Percentiles rank a stretch among this genome's conserved stretches.
Evolutionary conservation across 2,797 vertebrate species (phyloP).

Genomic region (Acipenser oxyrinchus): DNA sequence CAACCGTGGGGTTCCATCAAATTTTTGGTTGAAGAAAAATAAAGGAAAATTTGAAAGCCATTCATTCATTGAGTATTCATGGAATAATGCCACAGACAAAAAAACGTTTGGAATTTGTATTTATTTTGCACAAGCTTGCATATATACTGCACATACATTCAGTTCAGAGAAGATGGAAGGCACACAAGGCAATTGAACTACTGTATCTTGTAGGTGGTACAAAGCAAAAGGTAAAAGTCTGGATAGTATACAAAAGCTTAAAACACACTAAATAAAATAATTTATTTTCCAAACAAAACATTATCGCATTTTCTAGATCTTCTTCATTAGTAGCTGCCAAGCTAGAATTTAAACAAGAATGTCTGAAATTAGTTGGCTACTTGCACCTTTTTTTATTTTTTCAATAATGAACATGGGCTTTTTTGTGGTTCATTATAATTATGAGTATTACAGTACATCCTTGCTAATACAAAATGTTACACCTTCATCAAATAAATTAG

Average conservation of each 20-base stretch:
- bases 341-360: slow-evolving; percentile 60
- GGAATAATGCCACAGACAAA: slow-evolving; percentile 23
- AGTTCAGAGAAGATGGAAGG: slow-evolving; percentile 98
- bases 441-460: slow-evolving; percentile 87
- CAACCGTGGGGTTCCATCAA: slow-evolving; percentile 3
- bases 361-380: slow-evolving; percentile 73
- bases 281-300: slow-evolving; percentile 41
- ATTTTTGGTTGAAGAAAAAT: no score
- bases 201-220: slow-evolving; percentile 88
- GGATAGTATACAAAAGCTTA: slow-evolving; percentile 83
- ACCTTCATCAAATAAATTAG: slow-evolving; percentile 98
- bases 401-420: slow-evolving; percentile 64
- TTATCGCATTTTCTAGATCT: slow-evolving; percentile 37
- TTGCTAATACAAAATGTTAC: slow-evolving; percentile 85
- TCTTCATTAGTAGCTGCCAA: slow-evolving; percentile 85
- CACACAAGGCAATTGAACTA: slow-evolving; percentile 98
- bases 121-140: slow-evolving; percentile 99
- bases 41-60: no score
- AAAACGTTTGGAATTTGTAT: slow-evolving; percentile 80
- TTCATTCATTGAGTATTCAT: not conserved
- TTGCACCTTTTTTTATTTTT: slow-evolving; percentile 61
- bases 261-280: slow-evolving; percentile 79
- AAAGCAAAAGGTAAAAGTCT: slow-evolving; percentile 84
- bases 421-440: slow-evolving; percentile 61
- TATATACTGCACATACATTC: slow-evolving; percentile 99